phyloP scores from a whole-genome alignment of 2,888 invertebrate genomes.

The Oeneis ivallda region DNA sequence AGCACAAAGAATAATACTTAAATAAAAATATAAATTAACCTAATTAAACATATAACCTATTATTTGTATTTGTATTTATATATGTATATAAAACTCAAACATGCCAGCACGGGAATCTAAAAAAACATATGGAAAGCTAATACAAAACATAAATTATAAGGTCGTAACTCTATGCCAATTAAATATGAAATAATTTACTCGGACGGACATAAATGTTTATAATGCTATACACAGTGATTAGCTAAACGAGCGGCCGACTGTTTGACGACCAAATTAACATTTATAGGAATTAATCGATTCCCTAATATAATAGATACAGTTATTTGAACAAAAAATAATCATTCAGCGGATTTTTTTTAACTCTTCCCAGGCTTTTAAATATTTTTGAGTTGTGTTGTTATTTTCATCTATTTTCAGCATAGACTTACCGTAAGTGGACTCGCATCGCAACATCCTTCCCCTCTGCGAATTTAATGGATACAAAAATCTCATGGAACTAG shows the following conservation, averaged over 20 bases:
- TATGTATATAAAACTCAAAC: neutral
- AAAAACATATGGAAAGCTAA: conserved; percentile 14
- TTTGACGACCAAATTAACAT: conserved; percentile 77
- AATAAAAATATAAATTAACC: neutral
- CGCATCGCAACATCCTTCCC: no score
- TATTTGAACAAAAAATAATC: conserved; percentile 31
- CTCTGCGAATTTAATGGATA: no score
- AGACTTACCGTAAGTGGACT: no score
- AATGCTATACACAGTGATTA: conserved; percentile 74
- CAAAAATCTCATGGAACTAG: no score
- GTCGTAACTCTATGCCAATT: conserved; percentile 52
- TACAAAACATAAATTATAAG: conserved; percentile 16
- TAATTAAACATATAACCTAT: neutral
- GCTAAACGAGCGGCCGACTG: conserved; percentile 72
- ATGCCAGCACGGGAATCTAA: neutral
- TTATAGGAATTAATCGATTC: conserved; percentile 78
- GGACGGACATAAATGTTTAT: conserved; percentile 61
- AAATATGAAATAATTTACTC: conserved; percentile 66
- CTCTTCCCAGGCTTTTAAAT: neutral
- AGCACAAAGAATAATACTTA: no score
- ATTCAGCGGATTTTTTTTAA: conserved; percentile 1
- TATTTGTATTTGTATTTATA: neutral
- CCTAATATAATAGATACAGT: conserved; percentile 45
- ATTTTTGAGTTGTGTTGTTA: neutral
- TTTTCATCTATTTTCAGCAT: neutral